Percentiles rank a stretch among this genome's conserved stretches.
phyloP scores from a whole-genome alignment of 2,888 invertebrate genomes.

The Steinernema hermaphroditum region DNA sequence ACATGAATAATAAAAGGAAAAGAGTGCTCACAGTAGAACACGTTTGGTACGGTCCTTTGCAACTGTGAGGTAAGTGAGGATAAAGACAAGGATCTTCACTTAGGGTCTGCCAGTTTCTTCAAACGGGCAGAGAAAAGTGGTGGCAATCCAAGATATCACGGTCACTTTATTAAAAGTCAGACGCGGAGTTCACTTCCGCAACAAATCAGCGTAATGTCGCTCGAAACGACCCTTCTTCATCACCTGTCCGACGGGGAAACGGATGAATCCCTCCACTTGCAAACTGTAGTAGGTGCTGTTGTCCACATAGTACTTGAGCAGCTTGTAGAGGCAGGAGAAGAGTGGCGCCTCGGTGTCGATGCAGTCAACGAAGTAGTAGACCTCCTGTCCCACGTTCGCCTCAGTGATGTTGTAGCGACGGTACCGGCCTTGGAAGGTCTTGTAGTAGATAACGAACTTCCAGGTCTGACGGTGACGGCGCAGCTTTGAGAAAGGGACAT shows the following conservation, averaged over 20 bases:
- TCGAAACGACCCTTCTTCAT: slow-evolving; percentile 26
- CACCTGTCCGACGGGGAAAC: slow-evolving; percentile 20
- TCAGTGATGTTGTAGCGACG: slow-evolving; percentile 23
- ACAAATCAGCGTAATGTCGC: slow-evolving; percentile 14
- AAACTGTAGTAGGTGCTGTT: slow-evolving; percentile 20
- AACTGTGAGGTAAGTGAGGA: too few species aligned
- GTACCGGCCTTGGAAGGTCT: slow-evolving; percentile 22
- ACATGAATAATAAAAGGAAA: background rate
- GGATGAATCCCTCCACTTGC: slow-evolving; percentile 19
- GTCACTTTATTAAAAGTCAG: too few species aligned
- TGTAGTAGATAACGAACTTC: slow-evolving; percentile 23
- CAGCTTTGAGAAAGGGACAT: background rate
- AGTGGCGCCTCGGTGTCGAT: slow-evolving; percentile 25
- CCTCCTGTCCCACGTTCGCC: slow-evolving; percentile 8
- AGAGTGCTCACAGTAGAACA: too few species aligned
- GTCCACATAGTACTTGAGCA: slow-evolving; percentile 27
- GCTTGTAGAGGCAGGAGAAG: slow-evolving; percentile 20
- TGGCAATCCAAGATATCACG: too few species aligned
- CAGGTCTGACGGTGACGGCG: background rate
- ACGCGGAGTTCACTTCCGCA: too few species aligned
- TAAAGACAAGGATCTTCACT: too few species aligned
- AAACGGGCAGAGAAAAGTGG: too few species aligned
- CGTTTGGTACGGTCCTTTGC: too few species aligned
- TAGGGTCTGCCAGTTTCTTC: too few species aligned
- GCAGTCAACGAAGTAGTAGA: slow-evolving; percentile 24